These are phyloP conservation scores for Heliconius hermathena DNA, from an alignment of 1,140 invertebrate species.

Conservation along the genomic window DNA sequence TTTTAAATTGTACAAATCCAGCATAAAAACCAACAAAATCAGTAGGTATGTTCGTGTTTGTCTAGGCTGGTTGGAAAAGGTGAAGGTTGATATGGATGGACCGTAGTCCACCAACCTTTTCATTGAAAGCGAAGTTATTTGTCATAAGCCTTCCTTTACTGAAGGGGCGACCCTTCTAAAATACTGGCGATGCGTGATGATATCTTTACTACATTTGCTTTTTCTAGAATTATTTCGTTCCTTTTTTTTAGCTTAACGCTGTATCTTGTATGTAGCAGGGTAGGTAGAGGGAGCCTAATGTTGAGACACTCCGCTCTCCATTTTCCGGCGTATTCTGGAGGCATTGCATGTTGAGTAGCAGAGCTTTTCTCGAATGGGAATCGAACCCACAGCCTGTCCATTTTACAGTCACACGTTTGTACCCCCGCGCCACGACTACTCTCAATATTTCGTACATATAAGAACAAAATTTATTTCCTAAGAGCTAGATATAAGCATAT, in stretches of 20 bases:
- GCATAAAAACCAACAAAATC: not conserved
- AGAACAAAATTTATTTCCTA: not conserved
- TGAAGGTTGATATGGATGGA: constrained; percentile 7
- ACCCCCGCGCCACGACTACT: no score
- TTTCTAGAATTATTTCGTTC: not conserved
- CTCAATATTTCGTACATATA: not conserved
- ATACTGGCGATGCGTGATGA: not conserved
- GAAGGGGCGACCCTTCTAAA: not conserved
- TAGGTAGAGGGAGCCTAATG: no score
- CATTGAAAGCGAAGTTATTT: constrained; percentile 2
- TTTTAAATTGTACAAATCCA: not conserved
- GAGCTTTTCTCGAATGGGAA: no score
- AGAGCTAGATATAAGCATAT: not conserved
- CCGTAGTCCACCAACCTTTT: constrained; percentile 3
- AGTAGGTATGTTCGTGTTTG: not conserved
- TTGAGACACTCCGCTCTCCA: no score
- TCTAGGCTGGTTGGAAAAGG: constrained; percentile 1
- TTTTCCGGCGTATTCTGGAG: no score
- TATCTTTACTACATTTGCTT: not conserved
- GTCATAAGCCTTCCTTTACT: not conserved
- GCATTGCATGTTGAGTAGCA: no score
- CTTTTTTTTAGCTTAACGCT: no score
- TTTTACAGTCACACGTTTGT: no score
- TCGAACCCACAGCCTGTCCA: no score
- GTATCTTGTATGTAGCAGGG: no score